Evolutionary conservation across 2,113 vertebrate species (phyloP), one percentile per base, ranked within the genome.

Genomic region (Ceuthmochares aereus): DNA sequence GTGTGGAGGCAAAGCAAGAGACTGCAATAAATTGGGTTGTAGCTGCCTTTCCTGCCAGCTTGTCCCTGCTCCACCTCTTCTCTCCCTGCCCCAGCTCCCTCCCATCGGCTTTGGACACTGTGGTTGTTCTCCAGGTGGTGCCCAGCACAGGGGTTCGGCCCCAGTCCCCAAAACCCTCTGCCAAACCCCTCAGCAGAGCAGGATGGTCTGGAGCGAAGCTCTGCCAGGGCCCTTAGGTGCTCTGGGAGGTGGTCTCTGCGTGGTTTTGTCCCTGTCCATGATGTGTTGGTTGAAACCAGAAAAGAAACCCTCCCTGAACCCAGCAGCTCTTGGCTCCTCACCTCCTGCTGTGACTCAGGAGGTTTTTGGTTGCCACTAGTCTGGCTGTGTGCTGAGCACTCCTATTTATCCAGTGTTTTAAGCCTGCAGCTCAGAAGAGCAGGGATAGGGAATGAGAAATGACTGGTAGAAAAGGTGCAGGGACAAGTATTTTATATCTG

Each of bases 61-160:
- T 78, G 13, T 70, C 45, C 58, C 25, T n/a, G 58, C 13, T 51
- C n/a, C 49, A 32, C 0, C 22, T 59, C 23, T 86, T 29, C 29
- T 47, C 32, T 73, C 32, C 55, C 10, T 62, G 63, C 16, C 34
- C n/a, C 45, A n/a, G 49, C 45, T 92, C 45, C 21, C 7, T 77
- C 36, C 67, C 7, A 1, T 29, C 1, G 2, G 32, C n/a, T 49
- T 49, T 52, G 79, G 56, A 30, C 32, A 25, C 40, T 0, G 1
- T n/a, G 36, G 30, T 14, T 0, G 0, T 52, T 79, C 49, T 43
- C 54, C 37, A 20, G 0, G 0, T 2, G 1, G 9, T 86, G 21
- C 29, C 42, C 87, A 79, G 75, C 26, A 30, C 66, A 4, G 7
- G 29, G 37, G 32, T 37, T 89, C 27, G 67, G 34, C 56, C 34